These are phyloP conservation scores for Stomatorhinus walkeri DNA, from an alignment of 2,797 vertebrate species.

Conservation along the genomic window DNA sequence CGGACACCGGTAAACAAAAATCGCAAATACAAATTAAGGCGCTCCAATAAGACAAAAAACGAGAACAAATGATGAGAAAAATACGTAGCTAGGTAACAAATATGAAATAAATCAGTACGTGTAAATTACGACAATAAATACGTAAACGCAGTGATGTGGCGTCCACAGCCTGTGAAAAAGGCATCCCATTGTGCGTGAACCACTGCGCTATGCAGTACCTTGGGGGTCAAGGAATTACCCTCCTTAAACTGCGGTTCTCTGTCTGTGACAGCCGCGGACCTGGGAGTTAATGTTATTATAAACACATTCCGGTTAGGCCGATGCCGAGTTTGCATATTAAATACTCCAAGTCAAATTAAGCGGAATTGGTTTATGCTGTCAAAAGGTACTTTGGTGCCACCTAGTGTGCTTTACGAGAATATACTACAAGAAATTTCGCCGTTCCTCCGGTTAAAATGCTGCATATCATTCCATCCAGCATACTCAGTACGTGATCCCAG, in stretches of 20 bases:
- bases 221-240: background rate
- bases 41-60: background rate
- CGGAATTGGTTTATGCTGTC: background rate
- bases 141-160: background rate
- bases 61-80: background rate
- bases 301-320: background rate
- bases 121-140: background rate
- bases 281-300: background rate
- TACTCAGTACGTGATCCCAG: background rate
- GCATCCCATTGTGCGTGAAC: background rate
- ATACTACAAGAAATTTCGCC: background rate
- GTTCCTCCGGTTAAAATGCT: background rate
- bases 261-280: background rate
- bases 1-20: background rate
- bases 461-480: background rate
- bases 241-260: background rate
- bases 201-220: background rate
- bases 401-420: background rate
- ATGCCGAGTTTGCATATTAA: background rate
- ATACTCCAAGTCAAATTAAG: background rate
- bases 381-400: constrained; percentile 1
- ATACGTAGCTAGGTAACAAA: background rate
- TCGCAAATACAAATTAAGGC: background rate
- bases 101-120: background rate
- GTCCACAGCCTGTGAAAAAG: background rate